Conservation (phyloP, 2,888 invertebrate species). For the Leucophenga maculata region DNA sequence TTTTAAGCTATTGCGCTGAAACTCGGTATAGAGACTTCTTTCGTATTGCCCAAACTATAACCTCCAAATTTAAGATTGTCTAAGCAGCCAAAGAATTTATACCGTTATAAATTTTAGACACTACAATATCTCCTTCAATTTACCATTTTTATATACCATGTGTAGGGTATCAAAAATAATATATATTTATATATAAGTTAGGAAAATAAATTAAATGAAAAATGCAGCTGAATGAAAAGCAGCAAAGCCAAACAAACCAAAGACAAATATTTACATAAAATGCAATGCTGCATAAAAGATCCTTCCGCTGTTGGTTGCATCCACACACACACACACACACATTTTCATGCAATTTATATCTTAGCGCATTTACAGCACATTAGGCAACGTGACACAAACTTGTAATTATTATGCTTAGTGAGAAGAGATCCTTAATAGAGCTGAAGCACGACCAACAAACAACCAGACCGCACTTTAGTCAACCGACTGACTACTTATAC, state of each 20-base stretch:
- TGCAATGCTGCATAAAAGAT: constrained; percentile 30
- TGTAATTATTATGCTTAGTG: constrained; percentile 1
- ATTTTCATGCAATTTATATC: not conserved
- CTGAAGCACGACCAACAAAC: too few species aligned
- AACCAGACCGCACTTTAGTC: not conserved
- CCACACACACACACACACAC: not conserved
- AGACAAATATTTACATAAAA: constrained; percentile 55
- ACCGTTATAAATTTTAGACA: too few species aligned
- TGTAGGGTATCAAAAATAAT: not conserved
- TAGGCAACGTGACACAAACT: constrained; percentile 18
- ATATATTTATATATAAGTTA: too few species aligned
- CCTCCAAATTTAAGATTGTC: too few species aligned
- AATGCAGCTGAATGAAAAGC: constrained; percentile 23
- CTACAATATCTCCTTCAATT: too few species aligned
- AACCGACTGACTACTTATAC: not conserved
- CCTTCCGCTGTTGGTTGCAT: not conserved
- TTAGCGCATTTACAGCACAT: constrained; percentile 37
- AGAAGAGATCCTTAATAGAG: not conserved
- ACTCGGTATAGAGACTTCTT: too few species aligned
- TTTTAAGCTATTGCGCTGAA: too few species aligned
- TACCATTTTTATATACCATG: too few species aligned
- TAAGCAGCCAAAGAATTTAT: too few species aligned
- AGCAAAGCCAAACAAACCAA: constrained; percentile 20
- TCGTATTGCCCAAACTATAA: too few species aligned
- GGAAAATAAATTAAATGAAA: constrained; percentile 26